Base-by-base conservation (phyloP, 53 echinoderm and acorn worm species). In the Mesocentrotus franciscanus region DNA sequence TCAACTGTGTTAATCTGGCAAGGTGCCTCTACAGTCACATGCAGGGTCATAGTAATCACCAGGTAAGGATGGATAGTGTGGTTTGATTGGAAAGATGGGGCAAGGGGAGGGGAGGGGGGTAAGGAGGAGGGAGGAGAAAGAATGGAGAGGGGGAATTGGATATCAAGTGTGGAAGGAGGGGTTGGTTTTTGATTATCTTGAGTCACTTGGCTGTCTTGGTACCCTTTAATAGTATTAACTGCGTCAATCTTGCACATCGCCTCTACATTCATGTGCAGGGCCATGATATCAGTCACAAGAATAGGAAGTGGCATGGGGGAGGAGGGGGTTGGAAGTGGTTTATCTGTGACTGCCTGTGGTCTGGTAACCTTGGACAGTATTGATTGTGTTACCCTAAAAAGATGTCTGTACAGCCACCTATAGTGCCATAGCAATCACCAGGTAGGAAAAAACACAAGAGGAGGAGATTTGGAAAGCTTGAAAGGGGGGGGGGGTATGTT, bases 31-130 rank as follows among this genome's bases (percentile, higher is more conserved):
- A 96, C 68, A 98, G 98, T 62, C 99, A 99, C 92, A 96, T 99
- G 95, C 97, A 97, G 94, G 99, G 99, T 17, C 98, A 98, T 74
- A 98, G 97, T 89, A 98, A 99, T 87, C 99, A 99, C 91, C 99
- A 99, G 98, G 99, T 98, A 90, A 20, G 90, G 71, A 74, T 29
- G 49, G 56, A 42, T 20, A 15, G 13, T 22, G 26, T 24, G 24
- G 8, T 24, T 22, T 6, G 6, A 24, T 68, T 22, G 3, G 6
- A 68, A 68, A 8, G 62, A 8, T 8, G 20, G 10, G 17, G 61
- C 17, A 61, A 61, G 68, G 29, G 29, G 32, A 4, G 74, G 71
- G 71, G 2, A 5, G 27, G 27, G 71, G 74, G 29, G 5, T 10
- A 18, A 30, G 71, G 4, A 4, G 26, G 71, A 27, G 29, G 74